phyloP scores from a whole-genome alignment of 2,888 invertebrate genomes.

The Drosophila kuntzei region DNA sequence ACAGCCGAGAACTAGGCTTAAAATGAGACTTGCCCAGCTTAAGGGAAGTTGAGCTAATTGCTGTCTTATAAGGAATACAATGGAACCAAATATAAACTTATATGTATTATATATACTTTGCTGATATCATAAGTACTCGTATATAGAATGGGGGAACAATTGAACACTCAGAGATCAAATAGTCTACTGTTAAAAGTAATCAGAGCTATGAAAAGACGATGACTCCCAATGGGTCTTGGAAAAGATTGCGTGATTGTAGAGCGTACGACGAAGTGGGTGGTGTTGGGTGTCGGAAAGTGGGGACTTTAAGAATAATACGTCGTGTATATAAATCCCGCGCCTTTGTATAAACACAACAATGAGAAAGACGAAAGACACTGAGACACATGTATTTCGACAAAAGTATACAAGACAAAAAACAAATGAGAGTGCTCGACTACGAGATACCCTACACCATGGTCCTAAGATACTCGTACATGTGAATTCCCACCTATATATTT shows the following conservation, averaged over 20 bases:
- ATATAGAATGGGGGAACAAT: constrained; percentile 4
- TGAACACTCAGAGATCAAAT: constrained; percentile 24
- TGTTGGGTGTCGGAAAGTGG: not conserved
- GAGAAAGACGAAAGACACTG: constrained; percentile 45
- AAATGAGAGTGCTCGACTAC: not conserved
- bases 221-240: constrained; percentile 6
- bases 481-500: too few species aligned
- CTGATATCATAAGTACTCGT: constrained; percentile 23
- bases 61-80: not conserved
- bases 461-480: too few species aligned
- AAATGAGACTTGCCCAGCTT: not conserved
- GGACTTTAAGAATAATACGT: constrained; percentile 3
- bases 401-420: constrained; percentile 1
- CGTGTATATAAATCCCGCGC: constrained; percentile 26
- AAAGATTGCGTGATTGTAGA: not conserved
- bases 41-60: constrained; percentile 7
- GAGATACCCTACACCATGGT: not conserved
- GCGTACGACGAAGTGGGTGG: not conserved
- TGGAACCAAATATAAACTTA: constrained; percentile 1
- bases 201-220: constrained; percentile 30
- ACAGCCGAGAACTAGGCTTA: constrained; percentile 6
- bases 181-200: constrained; percentile 18
- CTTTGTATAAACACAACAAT: constrained; percentile 37
- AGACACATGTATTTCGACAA: constrained; percentile 55
- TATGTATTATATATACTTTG: constrained; percentile 8